Base-by-base conservation (phyloP, 2,888 invertebrate genomes). In the Lagria hirta region DNA sequence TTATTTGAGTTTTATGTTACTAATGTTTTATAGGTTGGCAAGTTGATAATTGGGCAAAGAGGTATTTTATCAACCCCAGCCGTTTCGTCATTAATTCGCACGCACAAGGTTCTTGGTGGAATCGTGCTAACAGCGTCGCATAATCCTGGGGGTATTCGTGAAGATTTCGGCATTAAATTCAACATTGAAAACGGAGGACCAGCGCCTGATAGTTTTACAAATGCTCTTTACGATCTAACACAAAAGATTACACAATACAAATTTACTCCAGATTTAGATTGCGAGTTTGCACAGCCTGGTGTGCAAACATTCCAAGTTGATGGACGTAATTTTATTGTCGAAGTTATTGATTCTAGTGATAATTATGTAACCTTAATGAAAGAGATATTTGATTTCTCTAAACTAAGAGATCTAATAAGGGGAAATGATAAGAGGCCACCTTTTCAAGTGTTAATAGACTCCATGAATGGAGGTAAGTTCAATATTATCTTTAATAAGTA, bases 81-180 rank as follows among this genome's bases (percentile, higher is more conserved):
- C 1, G 93, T 97, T 0, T 99, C 99, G 1, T 85, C 86, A 65
- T 77, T 98, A 47, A 99, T 99, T 64, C 82, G 98, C 40, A 87
- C 91, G 68, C 82, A 86, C 62, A 83, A 87, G 65, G 84, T 90
- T 17, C 74, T 86, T 54, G 85, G 97, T 55, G 99, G 98, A 6
- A 97, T 99, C 57, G 88, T 99, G 22, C 77, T 99, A 23, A 99
- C 99, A 0, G 99, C 99, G 0, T 96, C 96, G 8, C 99, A 99
- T 73, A 99, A 99, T 74, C 99, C 99, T 1, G 99, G 99, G 36
- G 99, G 99, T 18, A 92, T 93, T 4, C 81, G 95, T 65, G 89
- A 90, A 53, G 99, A 99, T 74, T 99, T 99, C 70, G 99, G 99
- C 33, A 97, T 99, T 62, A 99, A 99, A 73, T 99, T 91, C 73